phyloP scores from a whole-genome alignment of 2,113 vertebrate species.

The Clarias batrachus region DNA sequence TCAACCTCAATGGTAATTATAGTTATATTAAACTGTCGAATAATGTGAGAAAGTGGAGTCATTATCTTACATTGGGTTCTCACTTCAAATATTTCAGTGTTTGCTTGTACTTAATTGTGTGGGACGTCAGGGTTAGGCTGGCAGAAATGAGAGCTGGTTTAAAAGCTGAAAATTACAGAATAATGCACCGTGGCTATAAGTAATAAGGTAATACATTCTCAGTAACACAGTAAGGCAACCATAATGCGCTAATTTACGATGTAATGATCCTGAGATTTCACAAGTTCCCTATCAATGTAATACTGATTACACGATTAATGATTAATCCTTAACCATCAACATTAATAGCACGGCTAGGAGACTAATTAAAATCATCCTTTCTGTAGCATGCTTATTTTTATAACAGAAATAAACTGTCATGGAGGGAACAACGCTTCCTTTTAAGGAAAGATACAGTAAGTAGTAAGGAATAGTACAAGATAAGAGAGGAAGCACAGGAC shows the following conservation, averaged over 20 bases:
- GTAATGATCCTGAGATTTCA: slow-evolving; percentile 2
- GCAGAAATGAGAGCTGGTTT: neutral
- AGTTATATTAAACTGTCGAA: slow-evolving; percentile 16
- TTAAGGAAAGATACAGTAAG: neutral
- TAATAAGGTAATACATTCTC: slow-evolving; percentile 28
- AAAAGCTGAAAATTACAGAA: slow-evolving; percentile 18
- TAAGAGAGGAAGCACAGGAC: neutral
- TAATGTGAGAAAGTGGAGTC: slow-evolving; percentile 24
- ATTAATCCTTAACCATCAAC: neutral
- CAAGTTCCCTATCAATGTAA: neutral
- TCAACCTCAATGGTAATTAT: slow-evolving; percentile 21
- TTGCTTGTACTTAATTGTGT: slow-evolving; percentile 6
- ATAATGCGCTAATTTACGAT: neutral
- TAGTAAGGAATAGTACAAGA: neutral
- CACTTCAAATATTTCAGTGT: slow-evolving; percentile 13
- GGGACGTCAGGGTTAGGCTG: neutral
- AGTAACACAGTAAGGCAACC: slow-evolving; percentile 1
- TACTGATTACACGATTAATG: slow-evolving; percentile 7
- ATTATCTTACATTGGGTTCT: slow-evolving; percentile 24
- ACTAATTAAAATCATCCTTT: slow-evolving; percentile 17
- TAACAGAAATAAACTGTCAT: neutral
- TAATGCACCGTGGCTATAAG: slow-evolving; percentile 16
- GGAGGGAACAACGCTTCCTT: neutral
- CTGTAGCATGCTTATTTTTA: neutral
- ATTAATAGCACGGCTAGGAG: neutral